phyloP scores from a whole-genome alignment of 2,888 invertebrate genomes.

The Drosophila cyrtoloma region DNA sequence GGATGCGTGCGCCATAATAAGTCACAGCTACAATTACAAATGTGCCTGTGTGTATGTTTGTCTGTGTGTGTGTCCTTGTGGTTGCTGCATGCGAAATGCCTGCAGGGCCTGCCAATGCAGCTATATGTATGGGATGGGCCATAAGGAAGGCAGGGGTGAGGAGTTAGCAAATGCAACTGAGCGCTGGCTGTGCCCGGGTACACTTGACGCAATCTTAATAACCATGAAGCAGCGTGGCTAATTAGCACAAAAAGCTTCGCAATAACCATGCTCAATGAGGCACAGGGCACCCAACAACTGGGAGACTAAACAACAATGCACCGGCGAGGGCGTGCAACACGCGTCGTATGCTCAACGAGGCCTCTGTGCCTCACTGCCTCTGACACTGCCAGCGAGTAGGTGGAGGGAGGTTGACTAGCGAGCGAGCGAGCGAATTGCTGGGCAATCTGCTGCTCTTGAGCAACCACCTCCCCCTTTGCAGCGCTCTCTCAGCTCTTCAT shows the following conservation, averaged over 20 bases:
- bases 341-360: conserved; percentile 78
- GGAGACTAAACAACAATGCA: conserved; percentile 61
- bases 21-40: conserved; percentile 22
- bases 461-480: conserved; percentile 9
- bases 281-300: conserved; percentile 61
- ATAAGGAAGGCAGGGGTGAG: not conserved
- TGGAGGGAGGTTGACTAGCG: not conserved
- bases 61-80: conserved; percentile 52
- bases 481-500: not conserved
- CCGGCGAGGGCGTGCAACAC: conserved; percentile 75
- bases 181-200: conserved; percentile 58
- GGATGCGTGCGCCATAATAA: conserved; percentile 79
- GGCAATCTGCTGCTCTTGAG: conserved; percentile 63
- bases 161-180: conserved; percentile 45
- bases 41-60: conserved; percentile 6
- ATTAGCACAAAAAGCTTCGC: conserved; percentile 84
- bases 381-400: conserved; percentile 27
- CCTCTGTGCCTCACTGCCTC: conserved; percentile 32
- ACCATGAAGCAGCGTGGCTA: conserved; percentile 84
- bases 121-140: conserved; percentile 13
- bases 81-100: conserved; percentile 58
- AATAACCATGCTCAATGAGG: conserved; percentile 84
- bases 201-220: conserved; percentile 84
- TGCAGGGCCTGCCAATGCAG: conserved; percentile 52
- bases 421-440: conserved; percentile 10